Evolutionary conservation across 2,113 vertebrate genomes (phyloP).

Genomic region (Apeltes quadracus): DNA sequence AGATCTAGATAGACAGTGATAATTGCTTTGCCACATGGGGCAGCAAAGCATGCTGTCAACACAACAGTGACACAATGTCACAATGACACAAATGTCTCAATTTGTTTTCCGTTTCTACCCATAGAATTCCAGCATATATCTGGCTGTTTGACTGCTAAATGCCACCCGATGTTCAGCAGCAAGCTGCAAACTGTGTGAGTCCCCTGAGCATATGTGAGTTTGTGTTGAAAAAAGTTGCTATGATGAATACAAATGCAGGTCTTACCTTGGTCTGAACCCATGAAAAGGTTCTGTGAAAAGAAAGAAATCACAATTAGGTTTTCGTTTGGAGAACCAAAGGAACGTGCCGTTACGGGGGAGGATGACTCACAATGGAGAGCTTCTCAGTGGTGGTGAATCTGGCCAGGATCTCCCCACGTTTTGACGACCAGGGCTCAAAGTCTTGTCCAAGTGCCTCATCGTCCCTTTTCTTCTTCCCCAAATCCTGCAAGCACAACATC

Average conservation of each 20-base stretch:
- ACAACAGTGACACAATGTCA: neutral
- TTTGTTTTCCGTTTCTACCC: neutral
- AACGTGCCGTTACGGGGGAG: neutral
- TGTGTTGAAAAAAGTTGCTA: neutral
- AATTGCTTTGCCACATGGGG: neutral
- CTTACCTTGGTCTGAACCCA: constrained; percentile 94
- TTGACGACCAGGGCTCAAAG: constrained; percentile 93
- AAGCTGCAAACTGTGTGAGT: neutral
- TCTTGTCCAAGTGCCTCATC: constrained; percentile 83
- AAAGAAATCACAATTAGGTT: constrained; percentile 5
- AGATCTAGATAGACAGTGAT: no score
- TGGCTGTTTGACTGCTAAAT: neutral
- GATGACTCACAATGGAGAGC: constrained; percentile 90
- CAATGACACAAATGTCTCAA: neutral
- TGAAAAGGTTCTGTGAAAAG: constrained; percentile 88
- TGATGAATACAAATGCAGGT: neutral
- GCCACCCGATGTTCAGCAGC: neutral
- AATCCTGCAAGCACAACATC: constrained; percentile 79
- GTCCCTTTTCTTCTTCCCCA: constrained; percentile 83
- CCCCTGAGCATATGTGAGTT: neutral
- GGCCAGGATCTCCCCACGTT: constrained; percentile 92
- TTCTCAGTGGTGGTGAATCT: constrained; percentile 97
- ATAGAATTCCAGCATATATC: neutral
- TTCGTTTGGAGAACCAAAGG: neutral
- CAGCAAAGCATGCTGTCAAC: neutral